Conservation (phyloP, 53 echinoderm and acorn worm genomes). For the Paelopatides confundens region DNA sequence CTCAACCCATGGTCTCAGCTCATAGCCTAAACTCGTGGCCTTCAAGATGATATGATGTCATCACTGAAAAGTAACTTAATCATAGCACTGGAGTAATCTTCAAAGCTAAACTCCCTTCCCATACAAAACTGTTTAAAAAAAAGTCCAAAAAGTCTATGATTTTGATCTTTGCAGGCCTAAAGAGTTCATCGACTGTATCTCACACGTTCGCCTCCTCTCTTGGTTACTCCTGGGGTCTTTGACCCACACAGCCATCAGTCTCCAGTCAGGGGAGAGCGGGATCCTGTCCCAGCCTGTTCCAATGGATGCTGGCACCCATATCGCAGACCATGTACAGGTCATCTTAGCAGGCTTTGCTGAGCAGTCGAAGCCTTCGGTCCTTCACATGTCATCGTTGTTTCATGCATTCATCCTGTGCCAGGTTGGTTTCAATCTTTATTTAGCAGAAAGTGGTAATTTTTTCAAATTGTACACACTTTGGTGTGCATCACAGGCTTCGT, state of each 20-base stretch:
- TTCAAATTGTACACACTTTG: no score
- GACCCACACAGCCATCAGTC: constrained; percentile 91
- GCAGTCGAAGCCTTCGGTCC: constrained; percentile 96
- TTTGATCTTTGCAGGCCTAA: constrained; percentile 73
- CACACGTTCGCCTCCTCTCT: constrained; percentile 92
- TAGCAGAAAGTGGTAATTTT: no score
- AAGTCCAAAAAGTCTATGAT: no score
- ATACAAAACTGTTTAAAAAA: no score
- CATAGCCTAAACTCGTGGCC: no score
- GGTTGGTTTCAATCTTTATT: constrained; percentile 51
- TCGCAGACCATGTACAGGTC: constrained; percentile 95
- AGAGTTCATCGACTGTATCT: constrained; percentile 98
- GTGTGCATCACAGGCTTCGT: no score
- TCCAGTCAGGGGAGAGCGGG: constrained; percentile 68
- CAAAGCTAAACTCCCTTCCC: no score
- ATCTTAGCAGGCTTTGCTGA: constrained; percentile 98
- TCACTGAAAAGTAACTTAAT: no score
- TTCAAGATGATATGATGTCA: no score
- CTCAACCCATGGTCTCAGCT: no score
- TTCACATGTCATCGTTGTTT: constrained; percentile 97
- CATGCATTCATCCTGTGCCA: constrained; percentile 98
- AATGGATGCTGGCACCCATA: constrained; percentile 91
- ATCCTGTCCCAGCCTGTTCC: constrained; percentile 88
- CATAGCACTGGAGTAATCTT: no score
- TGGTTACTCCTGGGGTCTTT: constrained; percentile 94